Conservation (phyloP, 2,113 vertebrate genomes). For the Vanacampus margaritifer region DNA sequence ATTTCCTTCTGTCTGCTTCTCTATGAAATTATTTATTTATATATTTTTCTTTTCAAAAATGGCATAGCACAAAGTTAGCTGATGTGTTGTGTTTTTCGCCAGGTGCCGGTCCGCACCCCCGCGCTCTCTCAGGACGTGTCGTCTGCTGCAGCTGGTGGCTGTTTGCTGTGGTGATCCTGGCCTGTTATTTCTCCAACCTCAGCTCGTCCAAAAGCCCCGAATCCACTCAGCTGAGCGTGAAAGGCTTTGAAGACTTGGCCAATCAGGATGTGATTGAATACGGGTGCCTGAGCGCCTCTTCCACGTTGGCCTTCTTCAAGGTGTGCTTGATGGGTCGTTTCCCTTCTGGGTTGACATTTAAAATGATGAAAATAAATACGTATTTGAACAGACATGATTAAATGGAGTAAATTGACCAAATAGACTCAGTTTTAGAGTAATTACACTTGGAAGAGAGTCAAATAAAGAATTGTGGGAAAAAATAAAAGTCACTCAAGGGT, state of each 20-base stretch:
- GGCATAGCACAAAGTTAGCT: background rate
- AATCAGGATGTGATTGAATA: slow-evolving; percentile 81
- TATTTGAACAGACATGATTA: no score
- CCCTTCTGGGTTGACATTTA: background rate
- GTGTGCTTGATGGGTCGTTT: slow-evolving; percentile 40
- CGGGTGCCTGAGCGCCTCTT: slow-evolving; percentile 79
- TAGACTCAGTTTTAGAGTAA: no score
- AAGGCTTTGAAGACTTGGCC: slow-evolving; percentile 84
- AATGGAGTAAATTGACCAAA: no score
- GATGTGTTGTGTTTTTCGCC: slow-evolving; percentile 13
- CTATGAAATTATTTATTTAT: no score
- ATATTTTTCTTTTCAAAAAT: background rate
- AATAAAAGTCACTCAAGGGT: no score
- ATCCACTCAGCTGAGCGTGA: slow-evolving; percentile 67
- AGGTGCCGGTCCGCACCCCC: slow-evolving; percentile 82
- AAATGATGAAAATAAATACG: no score
- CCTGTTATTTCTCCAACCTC: slow-evolving; percentile 83
- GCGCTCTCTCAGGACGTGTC: slow-evolving; percentile 76
- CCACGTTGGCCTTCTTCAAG: slow-evolving; percentile 84
- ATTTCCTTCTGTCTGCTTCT: background rate
- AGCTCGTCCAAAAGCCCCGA: slow-evolving; percentile 68
- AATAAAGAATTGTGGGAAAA: no score
- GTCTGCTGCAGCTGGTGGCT: slow-evolving; percentile 84
- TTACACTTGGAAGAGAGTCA: no score
- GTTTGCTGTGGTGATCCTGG: slow-evolving; percentile 78